Conservation (phyloP, 2,797 vertebrate species). For the Champsocephalus esox region DNA sequence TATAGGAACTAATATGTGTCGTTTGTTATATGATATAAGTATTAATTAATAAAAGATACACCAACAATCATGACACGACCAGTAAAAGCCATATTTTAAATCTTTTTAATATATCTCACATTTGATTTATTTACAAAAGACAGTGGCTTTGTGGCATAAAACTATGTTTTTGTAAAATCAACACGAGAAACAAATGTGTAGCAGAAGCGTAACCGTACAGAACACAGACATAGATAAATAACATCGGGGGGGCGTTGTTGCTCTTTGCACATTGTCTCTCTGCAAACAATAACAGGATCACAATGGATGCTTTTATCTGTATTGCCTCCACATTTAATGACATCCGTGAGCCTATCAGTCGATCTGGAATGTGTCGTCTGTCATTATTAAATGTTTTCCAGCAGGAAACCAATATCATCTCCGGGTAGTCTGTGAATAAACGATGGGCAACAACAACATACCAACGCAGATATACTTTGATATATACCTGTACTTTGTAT, state of each 20-base stretch:
- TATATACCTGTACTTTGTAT: conserved; percentile 66
- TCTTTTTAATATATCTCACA: conserved; percentile 86
- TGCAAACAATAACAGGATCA: conserved; percentile 62
- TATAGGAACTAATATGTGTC: neutral
- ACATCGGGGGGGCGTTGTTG: conserved; percentile 58
- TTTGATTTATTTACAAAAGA: conserved; percentile 88
- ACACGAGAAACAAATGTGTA: conserved; percentile 78
- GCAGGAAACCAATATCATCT: conserved; percentile 46
- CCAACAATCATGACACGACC: conserved; percentile 10
- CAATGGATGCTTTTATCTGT: conserved; percentile 49
- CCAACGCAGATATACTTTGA: conserved; percentile 67
- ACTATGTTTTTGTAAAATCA: conserved; percentile 80
- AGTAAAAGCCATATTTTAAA: conserved; percentile 69
- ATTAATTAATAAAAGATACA: neutral
- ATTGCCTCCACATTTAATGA: conserved; percentile 66
- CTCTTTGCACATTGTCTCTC: conserved; percentile 61
- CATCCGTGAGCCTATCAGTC: conserved; percentile 54
- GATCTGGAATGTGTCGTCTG: conserved; percentile 63
- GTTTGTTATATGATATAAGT: neutral
- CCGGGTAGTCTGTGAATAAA: conserved; percentile 72
- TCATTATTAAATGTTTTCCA: conserved; percentile 52
- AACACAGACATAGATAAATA: conserved; percentile 76
- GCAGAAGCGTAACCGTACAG: conserved; percentile 78
- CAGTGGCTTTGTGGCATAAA: conserved; percentile 83
- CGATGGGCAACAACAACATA: conserved; percentile 66